Evolutionary conservation across 2,113 vertebrate genomes (phyloP).

Genomic region (Paracanthobrama guichenoti): DNA sequence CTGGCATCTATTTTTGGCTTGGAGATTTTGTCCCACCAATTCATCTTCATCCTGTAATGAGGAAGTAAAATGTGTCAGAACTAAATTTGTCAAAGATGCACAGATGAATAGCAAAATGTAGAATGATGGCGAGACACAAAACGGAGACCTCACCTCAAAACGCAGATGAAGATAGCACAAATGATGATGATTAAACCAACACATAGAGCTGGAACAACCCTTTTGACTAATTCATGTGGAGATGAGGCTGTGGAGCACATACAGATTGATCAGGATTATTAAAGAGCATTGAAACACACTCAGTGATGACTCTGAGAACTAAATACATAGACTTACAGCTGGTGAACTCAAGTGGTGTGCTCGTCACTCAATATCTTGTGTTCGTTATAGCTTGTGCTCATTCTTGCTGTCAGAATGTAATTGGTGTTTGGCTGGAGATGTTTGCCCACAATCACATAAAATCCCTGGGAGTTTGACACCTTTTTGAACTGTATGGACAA

Average conservation of each 20-base stretch:
- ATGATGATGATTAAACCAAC: constrained; percentile 54
- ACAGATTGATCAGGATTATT: neutral
- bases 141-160: constrained; percentile 64
- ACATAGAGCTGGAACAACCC: constrained; percentile 53
- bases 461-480: rapidly evolving
- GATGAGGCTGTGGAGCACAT: constrained; percentile 58
- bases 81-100: neutral
- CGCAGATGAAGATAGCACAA: constrained; percentile 35
- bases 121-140: neutral
- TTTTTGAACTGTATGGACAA: constrained; percentile 19
- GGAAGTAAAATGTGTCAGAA: constrained; percentile 19
- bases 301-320: neutral
- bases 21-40: constrained; percentile 62
- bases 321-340: constrained; percentile 61
- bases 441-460: constrained; percentile 51
- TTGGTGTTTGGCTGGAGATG: constrained; percentile 50
- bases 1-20: constrained; percentile 54
- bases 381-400: rapidly evolving
- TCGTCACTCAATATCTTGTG: constrained; percentile 63
- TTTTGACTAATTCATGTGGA: rapidly evolving
- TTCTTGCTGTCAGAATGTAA: constrained; percentile 65
- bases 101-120: neutral
- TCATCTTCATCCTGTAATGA: constrained; percentile 59
- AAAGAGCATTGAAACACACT: neutral
- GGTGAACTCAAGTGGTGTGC: constrained; percentile 58